Base-by-base conservation (phyloP, 35 echinoderm and acorn worm species). In the Lytechinus pictus region DNA sequence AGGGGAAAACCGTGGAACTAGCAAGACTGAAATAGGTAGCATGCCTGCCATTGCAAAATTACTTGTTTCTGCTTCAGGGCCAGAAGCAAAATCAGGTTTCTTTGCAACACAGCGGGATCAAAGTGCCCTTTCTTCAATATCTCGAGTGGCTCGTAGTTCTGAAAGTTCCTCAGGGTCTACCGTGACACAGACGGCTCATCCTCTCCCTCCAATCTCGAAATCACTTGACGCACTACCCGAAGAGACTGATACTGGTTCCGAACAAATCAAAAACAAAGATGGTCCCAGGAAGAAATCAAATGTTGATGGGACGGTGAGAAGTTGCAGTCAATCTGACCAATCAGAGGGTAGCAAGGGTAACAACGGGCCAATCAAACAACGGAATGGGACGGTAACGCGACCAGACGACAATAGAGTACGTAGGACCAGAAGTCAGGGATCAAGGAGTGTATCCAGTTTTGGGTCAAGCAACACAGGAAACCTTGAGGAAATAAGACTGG, bases 181-280 rank as follows among this genome's bases (percentile, higher is more conserved):
- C 11, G 53, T 10, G 57, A 8, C 92, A 10, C 92, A 90, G 29
- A 52, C 88, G 5, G 0, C 88, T 21, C 10, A 93, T 24, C 92
- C 92, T 27, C 92, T 93, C 53, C 92, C 92, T 24, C 92, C 92
- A 57, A 93, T 93, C 52, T 93, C 92, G 5, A 93, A 93, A 24
- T 93, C 92, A 93, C 28, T 57, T 9, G 55, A 27, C 9, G 27
- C 55, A 10, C 27, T 93, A 24, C 52, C 92, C 21, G 53, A 93
- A 27, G 53, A 93, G 29, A 27, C 16, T 79, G 66, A n/a, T 44
- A 44, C 33, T n/a, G 66, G 66, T n/a, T 9, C 56, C 9, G 19
- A 24, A 24, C 19, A 8, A 24, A 12, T 51, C 88, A 21, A 90
- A 52, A 90, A 44, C 1, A 90, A 90, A 44, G 28, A 52, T 54